A percentile compares a stretch with the other conserved stretches of the same genome.
These are phyloP conservation scores for Holothuria scabra DNA, from an alignment of 53 echinoderm and acorn worm genomes.

Conservation along the genomic window DNA sequence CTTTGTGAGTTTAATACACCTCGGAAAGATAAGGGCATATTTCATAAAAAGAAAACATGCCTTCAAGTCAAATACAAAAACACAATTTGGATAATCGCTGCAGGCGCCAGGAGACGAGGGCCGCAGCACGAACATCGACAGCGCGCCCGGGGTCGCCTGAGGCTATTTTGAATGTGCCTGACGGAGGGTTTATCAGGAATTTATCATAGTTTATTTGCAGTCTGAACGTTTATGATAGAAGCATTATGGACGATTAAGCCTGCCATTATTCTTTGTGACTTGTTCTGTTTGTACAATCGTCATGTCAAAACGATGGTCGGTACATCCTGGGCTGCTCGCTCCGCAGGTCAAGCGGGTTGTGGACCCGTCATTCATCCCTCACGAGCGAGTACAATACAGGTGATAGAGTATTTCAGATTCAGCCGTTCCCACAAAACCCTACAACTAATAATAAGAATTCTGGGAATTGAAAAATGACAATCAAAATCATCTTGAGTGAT, in stretches of 20 bases:
- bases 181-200: slow-evolving; percentile 16
- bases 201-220: slow-evolving; percentile 22
- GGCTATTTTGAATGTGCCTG: slow-evolving; percentile 39
- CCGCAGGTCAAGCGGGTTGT: too few species aligned
- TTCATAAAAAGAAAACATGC: slow-evolving; percentile 46
- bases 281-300: slow-evolving; percentile 12
- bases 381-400: too few species aligned
- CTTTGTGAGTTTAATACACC: slow-evolving; percentile 49
- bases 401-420: too few species aligned
- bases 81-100: slow-evolving; percentile 30
- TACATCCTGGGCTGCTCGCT: too few species aligned
- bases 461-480: too few species aligned
- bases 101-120: slow-evolving; percentile 16
- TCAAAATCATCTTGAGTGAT: too few species aligned
- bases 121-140: slow-evolving; percentile 32
- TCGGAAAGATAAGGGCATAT: slow-evolving; percentile 39
- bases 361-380: too few species aligned
- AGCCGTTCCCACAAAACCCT: too few species aligned
- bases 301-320: not conserved
- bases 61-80: slow-evolving; percentile 29
- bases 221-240: slow-evolving; percentile 18
- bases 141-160: not conserved
- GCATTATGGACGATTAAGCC: slow-evolving; percentile 29
- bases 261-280: slow-evolving; percentile 13
- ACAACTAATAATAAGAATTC: too few species aligned